Evolutionary conservation across 2,113 vertebrate genomes (phyloP).

Genomic region (Emydura subglobosa): DNA sequence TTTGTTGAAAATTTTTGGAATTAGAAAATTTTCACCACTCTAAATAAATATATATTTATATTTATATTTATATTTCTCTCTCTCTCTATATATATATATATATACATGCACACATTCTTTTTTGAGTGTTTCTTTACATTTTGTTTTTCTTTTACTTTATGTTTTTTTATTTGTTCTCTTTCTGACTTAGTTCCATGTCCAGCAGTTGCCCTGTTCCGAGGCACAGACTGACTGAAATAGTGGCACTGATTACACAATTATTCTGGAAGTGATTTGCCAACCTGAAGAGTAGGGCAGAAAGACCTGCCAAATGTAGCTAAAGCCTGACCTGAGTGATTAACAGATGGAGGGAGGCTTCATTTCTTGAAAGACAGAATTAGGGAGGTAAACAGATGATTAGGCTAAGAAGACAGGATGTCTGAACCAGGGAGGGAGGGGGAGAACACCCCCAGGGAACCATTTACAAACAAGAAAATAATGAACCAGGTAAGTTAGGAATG

Average conservation of each 20-base stretch:
- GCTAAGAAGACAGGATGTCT: not conserved
- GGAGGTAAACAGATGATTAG: not conserved
- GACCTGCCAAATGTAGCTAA: not conserved
- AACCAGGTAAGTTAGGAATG: not conserved
- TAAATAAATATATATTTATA: not conserved
- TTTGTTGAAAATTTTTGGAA: not conserved
- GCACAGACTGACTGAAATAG: not conserved
- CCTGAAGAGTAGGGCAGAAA: not conserved
- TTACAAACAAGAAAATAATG: not conserved
- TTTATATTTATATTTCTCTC: not conserved
- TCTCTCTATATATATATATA: not conserved
- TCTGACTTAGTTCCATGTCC: not conserved
- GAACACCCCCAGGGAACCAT: not conserved
- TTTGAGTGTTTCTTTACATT: not conserved
- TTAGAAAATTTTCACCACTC: not conserved
- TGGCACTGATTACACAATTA: not conserved
- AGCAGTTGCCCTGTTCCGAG: not conserved
- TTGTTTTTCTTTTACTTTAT: not conserved
- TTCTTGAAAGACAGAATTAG: not conserved
- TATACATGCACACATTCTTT: not conserved
- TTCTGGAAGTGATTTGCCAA: not conserved
- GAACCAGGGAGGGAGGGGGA: not conserved
- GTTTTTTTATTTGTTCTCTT: not conserved
- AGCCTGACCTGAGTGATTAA: not conserved
- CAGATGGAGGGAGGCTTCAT: not conserved